Base-by-base conservation (phyloP, 2,797 vertebrate genomes). In the Sebastes oblongus region DNA sequence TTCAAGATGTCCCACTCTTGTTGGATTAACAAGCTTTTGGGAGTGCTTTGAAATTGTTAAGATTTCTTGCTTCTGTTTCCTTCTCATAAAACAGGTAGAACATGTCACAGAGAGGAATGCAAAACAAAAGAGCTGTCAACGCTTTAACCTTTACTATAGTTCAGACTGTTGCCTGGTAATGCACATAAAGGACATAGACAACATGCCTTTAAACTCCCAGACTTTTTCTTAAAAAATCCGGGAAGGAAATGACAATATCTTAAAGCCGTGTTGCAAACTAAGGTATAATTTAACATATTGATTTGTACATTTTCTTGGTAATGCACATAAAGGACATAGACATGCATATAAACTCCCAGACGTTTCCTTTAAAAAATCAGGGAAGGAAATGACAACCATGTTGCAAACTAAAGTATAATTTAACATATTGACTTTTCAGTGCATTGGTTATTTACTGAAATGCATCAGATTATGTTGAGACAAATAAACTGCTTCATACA, bases 61-160 rank as follows among this genome's bases (percentile, higher is more conserved):
- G 65, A 50, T 52, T 4, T 59, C 8, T 10, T 73, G 66, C 20
- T 30, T 46, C 42, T 39, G 24, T 54, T 14, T 59, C 20, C 22
- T 20, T 66, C 56, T 77, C 20, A 70, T 75, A 46, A 65, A 50
- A 88, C 85, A 66, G 29, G 83, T 82, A n/a, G 10, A 81, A 71
- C 86, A 66, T 69, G 72, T 70, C 56, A 36, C 54, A 69, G 42
- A 66, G 58, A 74, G 72, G 85, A 91, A 83, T 78, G 71, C 68
- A 67, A 62, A 66, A 88, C 84, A 85, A 82, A 75, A 64, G 59
- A 22, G n/a, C 62, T 61, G 66, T 74, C 32, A 64, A 62, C 71
- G 30, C 55, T 77, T 67, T 56, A 30, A 54, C 30, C 65, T 69
- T 65, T 30, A 42, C 56, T 79, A 75, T 24, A 42, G 66, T 56